Conservation (phyloP, 2,888 invertebrate species). For the Biston stratarius region DNA sequence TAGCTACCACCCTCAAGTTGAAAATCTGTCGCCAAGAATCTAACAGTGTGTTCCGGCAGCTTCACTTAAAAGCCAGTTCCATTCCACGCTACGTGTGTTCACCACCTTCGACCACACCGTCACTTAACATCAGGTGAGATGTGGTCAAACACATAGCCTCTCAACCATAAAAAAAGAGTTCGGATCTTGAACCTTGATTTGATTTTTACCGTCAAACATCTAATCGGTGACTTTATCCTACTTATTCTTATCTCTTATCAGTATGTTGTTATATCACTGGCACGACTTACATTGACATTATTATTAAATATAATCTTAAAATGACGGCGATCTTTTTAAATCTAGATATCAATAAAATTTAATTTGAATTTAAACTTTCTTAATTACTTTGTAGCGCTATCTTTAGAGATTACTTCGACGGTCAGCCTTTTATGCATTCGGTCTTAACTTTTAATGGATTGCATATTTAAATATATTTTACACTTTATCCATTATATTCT, state of each 20-base stretch:
- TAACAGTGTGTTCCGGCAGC: too few species aligned
- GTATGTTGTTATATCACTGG: constrained; percentile 16
- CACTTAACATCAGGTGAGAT: too few species aligned
- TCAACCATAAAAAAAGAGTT: constrained; percentile 49
- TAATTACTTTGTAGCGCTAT: constrained; percentile 1
- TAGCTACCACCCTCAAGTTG: too few species aligned
- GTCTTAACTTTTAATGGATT: constrained; percentile 24
- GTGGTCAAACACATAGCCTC: too few species aligned
- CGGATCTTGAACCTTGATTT: constrained; percentile 40
- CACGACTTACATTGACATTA: constrained; percentile 11
- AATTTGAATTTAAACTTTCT: constrained; percentile 7
- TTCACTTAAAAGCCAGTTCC: too few species aligned
- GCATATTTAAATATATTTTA: not conserved
- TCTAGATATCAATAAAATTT: constrained; percentile 15
- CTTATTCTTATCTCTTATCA: constrained; percentile 38
- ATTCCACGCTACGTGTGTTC: too few species aligned
- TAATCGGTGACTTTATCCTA: constrained; percentile 29
- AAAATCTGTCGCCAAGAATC: too few species aligned
- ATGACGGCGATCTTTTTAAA: constrained; percentile 16
- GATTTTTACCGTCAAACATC: constrained; percentile 16
- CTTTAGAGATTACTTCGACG: constrained; percentile 15
- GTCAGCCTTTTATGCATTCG: constrained; percentile 16
- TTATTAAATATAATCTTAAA: constrained; percentile 18
- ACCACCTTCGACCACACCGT: too few species aligned
- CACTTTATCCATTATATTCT: constrained; percentile 3